These are phyloP conservation scores for Brienomyrus longianalis DNA, from an alignment of 2,113 vertebrate genomes.

Conservation along the genomic window DNA sequence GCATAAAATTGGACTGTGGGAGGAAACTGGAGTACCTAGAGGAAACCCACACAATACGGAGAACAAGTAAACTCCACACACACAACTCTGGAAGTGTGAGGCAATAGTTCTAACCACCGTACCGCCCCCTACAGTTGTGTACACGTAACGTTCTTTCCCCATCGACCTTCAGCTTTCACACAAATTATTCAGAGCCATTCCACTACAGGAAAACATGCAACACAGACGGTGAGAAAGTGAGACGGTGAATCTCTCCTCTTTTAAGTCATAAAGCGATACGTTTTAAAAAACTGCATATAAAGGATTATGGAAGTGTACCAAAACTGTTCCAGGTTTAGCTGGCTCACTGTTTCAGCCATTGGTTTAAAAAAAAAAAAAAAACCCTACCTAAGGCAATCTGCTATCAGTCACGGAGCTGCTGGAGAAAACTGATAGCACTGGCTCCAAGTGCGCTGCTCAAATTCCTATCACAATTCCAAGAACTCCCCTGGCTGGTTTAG, in stretches of 20 bases:
- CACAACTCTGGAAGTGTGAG: neutral
- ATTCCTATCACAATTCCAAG: neutral
- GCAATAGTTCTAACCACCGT: neutral
- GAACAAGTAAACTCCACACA: neutral
- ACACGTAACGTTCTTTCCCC: neutral
- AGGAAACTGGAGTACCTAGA: neutral
- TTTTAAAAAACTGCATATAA: neutral
- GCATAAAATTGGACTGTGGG: neutral
- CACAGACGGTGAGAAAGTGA: neutral
- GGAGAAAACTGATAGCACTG: neutral
- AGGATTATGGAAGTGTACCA: neutral
- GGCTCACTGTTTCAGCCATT: neutral
- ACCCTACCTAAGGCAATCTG: neutral
- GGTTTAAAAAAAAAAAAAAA: neutral
- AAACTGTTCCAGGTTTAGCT: neutral
- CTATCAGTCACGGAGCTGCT: neutral
- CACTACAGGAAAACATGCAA: neutral
- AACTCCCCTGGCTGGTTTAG: neutral
- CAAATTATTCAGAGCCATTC: neutral
- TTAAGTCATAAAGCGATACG: neutral
- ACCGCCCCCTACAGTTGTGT: neutral
- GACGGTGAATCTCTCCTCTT: neutral
- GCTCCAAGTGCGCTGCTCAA: neutral
- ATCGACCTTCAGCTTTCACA: neutral
- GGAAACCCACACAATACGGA: neutral